Evolutionary conservation across 2,888 invertebrate species (phyloP), one percentile per base, ranked within the genome.

Genomic region (Atherix ibis): DNA sequence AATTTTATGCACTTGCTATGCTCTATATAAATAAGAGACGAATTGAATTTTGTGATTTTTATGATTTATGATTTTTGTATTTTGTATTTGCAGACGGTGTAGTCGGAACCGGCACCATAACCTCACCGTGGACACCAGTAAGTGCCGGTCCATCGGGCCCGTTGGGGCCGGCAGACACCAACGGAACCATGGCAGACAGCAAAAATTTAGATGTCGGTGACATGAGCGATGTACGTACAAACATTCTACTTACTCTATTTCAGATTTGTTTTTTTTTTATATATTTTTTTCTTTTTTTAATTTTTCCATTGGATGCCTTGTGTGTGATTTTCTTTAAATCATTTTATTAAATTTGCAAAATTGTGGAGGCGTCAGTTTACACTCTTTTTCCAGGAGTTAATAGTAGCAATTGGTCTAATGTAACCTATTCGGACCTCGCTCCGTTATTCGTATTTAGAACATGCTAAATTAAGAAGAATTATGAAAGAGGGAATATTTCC

Each of bases 121-220:
- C 87, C 71, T 87, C 88, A 65, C 83, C 87, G 79, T 88, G 88
- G 88, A 84, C 85, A 68, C 80, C 87, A 67, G 82, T 84, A 66
- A 79, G 70, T 65, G 70, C 76, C 69, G 77, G 77, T 68, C 76
- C 77, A 46, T 53, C 61, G 44, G 60, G 61, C 48, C 56, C 58
- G 41, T 52, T 61, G 50, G 62, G 62, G 67, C 73, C 75, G 68
- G 80, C 83, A 74, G 85, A 85, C 67, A 80, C 84, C 68, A 83
- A 84, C 70, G 83, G 84, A 71, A 76, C 83, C 74, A 82, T 83
- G 71, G 78, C 82, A 69, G 84, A 84, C 67, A 76, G 81, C 63
- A 83, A 84, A 66, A 83, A 84, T 63, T 73, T 88, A 63, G 88
- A 88, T 68, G 88, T 88, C 62, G 87, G 87, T 61, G 87, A 88